A percentile compares a stretch with the other conserved stretches of the same genome.
These are phyloP conservation scores for Scortum barcoo DNA, from an alignment of 2,113 vertebrate species.

Conservation along the genomic window DNA sequence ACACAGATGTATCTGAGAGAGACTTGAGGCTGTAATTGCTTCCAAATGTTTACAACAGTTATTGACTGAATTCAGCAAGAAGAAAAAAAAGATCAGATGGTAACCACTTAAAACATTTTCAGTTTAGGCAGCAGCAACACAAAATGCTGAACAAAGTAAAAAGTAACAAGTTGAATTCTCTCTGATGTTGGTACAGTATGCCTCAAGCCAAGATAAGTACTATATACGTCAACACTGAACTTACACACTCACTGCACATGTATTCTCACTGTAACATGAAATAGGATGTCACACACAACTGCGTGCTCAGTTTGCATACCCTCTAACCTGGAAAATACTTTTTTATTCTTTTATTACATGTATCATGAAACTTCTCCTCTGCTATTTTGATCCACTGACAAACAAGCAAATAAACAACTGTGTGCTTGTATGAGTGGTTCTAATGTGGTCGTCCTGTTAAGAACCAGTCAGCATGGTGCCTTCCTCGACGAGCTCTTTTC, in stretches of 20 bases:
- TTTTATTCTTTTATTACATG: background rate
- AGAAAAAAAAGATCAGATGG: constrained; percentile 23
- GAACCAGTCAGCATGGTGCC: constrained; percentile 23
- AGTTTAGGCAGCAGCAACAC: background rate
- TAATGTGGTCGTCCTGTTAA: background rate
- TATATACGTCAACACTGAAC: background rate
- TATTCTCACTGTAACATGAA: background rate
- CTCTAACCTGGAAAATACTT: background rate
- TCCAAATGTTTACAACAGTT: constrained; percentile 47
- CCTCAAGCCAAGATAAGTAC: background rate
- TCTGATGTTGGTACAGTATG: too few species aligned
- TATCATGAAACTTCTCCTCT: background rate
- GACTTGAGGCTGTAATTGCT: constrained; percentile 31
- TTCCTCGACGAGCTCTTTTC: constrained; percentile 16
- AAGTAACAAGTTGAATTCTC: background rate
- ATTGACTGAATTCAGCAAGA: constrained; percentile 32
- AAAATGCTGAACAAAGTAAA: constrained; percentile 26
- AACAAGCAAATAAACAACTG: background rate
- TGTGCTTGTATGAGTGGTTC: constrained; percentile 7
- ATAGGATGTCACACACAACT: background rate
- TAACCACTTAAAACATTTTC: constrained; percentile 26
- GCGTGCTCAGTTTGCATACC: background rate
- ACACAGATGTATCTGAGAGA: constrained; percentile 37
- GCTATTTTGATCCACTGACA: background rate
- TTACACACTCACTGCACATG: background rate